Evolutionary conservation across 2,113 vertebrate species (phyloP), one percentile per base, ranked within the genome.

Genomic region (Isichthys henryi): DNA sequence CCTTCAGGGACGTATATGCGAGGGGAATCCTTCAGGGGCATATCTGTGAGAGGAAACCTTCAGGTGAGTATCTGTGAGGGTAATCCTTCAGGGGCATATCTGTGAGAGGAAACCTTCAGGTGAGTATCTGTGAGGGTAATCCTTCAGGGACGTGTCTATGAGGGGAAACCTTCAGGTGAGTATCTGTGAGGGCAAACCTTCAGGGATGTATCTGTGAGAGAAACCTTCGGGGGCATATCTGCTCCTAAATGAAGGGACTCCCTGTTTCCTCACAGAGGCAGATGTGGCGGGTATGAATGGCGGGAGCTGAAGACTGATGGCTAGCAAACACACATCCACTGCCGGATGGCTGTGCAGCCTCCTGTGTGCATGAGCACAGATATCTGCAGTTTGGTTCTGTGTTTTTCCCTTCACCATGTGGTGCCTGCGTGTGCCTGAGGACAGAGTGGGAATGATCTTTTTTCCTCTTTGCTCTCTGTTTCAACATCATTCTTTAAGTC

Each of bases 401-500:
- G 62, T n/a, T 10, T 66, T 31, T 66, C 62, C 62, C 62, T 11
- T 66, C 10, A 3, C n/a, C 10, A 3, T 11, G n/a, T 27, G 62
- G n/a, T 27, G 3, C 8, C 62, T 66, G 9, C 11, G 8, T 66
- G n/a, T 66, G 62, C 10, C n/a, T 66, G 39, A 43, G 27, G 4
- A 43, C 17, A 43, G 19, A 82, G 31, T 82, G 13, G 15, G 19
- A 35, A 48, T 46, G 21, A 49, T 85, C 43, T 85, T 49, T 85
- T 85, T 46, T 35, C 23, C n/a, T n/a, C 39, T 19, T 88, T 66
- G 19, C 19, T 66, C 10, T 31, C 27, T 27, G 11, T n/a, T 48
- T 89, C 53, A n/a, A 19, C 62, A 52, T 74, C 31, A 50, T 89
- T 17, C 74, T 90, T 74, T 80, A 70, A 88, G 66, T 88, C 9